phyloP scores from a whole-genome alignment of 2,888 invertebrate species.

The Scrobipalpa atriplicella region DNA sequence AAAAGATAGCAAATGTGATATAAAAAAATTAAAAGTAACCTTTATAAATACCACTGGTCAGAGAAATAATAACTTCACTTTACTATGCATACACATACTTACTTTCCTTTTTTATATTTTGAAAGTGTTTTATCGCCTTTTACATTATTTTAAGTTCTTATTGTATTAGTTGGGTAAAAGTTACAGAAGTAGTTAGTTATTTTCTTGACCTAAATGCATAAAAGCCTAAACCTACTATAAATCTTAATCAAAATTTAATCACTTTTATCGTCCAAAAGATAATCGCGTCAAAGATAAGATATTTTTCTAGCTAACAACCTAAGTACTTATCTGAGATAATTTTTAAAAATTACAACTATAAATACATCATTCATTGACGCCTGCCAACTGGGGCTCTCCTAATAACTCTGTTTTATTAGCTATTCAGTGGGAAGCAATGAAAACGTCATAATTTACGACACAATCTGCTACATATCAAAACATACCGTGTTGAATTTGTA shows the following conservation, averaged over 20 bases:
- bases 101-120: no score
- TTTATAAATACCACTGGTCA: no score
- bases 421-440: conserved; percentile 39
- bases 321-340: not conserved
- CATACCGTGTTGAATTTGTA: conserved; percentile 47
- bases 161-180: no score
- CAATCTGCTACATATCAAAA: conserved; percentile 58
- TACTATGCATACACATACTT: no score
- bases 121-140: no score
- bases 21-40: no score
- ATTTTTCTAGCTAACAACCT: not conserved
- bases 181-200: not conserved
- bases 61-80: no score
- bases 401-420: conserved; percentile 51
- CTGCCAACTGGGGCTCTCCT: conserved; percentile 26
- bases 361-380: conserved; percentile 24
- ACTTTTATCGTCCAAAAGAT: not conserved
- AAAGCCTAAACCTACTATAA: not conserved
- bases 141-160: no score
- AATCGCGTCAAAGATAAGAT: not conserved
- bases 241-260: not conserved
- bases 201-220: not conserved
- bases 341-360: not conserved
- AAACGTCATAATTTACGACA: conserved; percentile 43
- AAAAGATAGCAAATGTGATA: no score